Evolutionary conservation across 2,888 invertebrate species (phyloP).

Genomic region (Sesamia inferens): DNA sequence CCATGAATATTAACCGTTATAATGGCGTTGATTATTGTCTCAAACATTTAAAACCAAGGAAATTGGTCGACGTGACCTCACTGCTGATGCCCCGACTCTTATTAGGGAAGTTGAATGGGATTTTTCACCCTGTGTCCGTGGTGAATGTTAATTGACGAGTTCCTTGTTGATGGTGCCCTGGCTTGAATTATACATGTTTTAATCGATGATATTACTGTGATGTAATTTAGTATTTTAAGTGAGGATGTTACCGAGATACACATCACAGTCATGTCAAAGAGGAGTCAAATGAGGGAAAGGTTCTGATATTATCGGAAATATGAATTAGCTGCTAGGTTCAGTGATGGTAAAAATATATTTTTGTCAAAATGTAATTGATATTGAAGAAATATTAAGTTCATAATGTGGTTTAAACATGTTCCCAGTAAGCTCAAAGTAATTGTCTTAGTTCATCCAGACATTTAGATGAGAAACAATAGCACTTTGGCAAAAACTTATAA

Average conservation of each 20-base stretch:
- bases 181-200: slow-evolving; percentile 18
- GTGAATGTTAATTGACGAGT: slow-evolving; percentile 60
- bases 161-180: slow-evolving; percentile 19
- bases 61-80: slow-evolving; percentile 79
- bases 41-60: slow-evolving; percentile 80
- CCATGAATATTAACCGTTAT: slow-evolving; percentile 73
- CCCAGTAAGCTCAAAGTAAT: not conserved
- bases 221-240: not conserved
- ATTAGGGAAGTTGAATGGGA: slow-evolving; percentile 73
- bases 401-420: not conserved
- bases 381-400: too few species aligned
- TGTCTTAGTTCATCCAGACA: not conserved
- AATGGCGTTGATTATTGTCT: slow-evolving; percentile 83
- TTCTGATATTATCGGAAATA: not conserved
- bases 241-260: not conserved
- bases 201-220: not conserved
- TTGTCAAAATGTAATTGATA: not conserved
- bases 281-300: not conserved
- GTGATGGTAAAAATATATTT: not conserved
- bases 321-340: not conserved
- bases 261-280: not conserved
- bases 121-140: slow-evolving; percentile 57
- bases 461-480: not conserved
- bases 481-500: not conserved
- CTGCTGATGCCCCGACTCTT: slow-evolving; percentile 72